Evolutionary conservation across 2,888 invertebrate species (phyloP), one percentile per base, ranked within the genome.

Genomic region (Coecobrya sp.): DNA sequence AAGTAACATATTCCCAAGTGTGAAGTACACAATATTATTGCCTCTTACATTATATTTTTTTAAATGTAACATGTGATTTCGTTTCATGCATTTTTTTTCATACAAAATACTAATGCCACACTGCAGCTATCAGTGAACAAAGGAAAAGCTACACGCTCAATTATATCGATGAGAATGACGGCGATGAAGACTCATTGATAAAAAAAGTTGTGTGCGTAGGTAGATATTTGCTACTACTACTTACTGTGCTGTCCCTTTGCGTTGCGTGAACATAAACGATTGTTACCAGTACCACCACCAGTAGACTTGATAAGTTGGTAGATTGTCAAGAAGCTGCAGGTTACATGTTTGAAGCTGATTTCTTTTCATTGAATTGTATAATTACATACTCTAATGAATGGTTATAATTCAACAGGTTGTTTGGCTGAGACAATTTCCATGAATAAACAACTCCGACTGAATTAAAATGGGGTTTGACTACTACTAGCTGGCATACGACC

Each of bases 1-100:
- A 65, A 84, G 76, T 59, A 84, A 84, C 89, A 89, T 73, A 36
- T 89, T 89, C 81, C 88, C 88, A 88, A 88, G 88, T 88, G 88
- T 59, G 81, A 88, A 88, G 81, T 76, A 76, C 73, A 76, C 22
- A 42, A 76, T 45, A 13, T 68, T 68, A 76, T 55, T 68, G 30
- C 73, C 22, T 45, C 49, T 45, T 45, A 76, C 73, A 45, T 45
- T 13, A n/a, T n/a, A n/a, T n/a, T 30, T 55, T 55, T 45, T 19
- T 76, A 76, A 68, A 45, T 76, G 45, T 76, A 76, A 76, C 73
- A 76, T 76, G 73, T 49, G 45, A 76, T 45, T 45, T 76, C 49
- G 25, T 49, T 22, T 13, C 45, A 76, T 22, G 45, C 16, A 45
- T 76, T 22, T 76, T 11, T 49, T 8, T 45, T 76, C 22, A 19